Evolutionary conservation across 2,888 invertebrate genomes (phyloP), one percentile per base, ranked within the genome.

Genomic region (Melieria omissa): DNA sequence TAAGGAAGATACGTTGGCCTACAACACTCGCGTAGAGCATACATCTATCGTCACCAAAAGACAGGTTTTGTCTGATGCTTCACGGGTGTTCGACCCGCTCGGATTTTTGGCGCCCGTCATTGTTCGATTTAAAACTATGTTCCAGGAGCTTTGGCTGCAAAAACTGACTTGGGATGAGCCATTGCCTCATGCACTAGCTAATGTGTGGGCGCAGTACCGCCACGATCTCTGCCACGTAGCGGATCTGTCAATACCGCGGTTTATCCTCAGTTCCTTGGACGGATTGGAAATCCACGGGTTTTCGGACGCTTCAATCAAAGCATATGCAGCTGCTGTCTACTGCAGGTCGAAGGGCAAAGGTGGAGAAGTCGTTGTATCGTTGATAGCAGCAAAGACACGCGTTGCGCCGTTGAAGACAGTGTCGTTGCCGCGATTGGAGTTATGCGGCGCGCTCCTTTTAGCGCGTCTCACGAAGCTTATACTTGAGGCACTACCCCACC

Each of bases 41-140:
- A 10, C 12, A 44, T 4, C 16, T 46, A 8, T 16, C 9, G 64
- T 64, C 0, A 67, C 58, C 9, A 70, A 70, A 42, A 54, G 70
- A 16, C 47, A 7, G 12, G 42, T 74, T 41, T 44, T 69, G 10
- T 74, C 70, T 1, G 72, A 65, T 5, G 68, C 69, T 1, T 47
- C 70, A 16, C 49, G 65, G 10, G 60, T 74, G 1, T 74, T 71
- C 42, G 65, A 70, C 14, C 70, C 73, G 3, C 49, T 71, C 16
- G 71, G 65, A 42, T 8, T 70, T 5, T 46, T 70, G 45, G 10
- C 73, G 44, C 67, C 66, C 57, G 16, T 64, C 1, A 54, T 73
- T 2, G 4, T 74, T 5, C 69, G 69, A 0, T 66, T 70, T 9
- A 70, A 70, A 63, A 65, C 70, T 9, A 58, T 73, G 47, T n/a